Conservation (phyloP, 2,113 vertebrate species). For the Gambusia affinis region DNA sequence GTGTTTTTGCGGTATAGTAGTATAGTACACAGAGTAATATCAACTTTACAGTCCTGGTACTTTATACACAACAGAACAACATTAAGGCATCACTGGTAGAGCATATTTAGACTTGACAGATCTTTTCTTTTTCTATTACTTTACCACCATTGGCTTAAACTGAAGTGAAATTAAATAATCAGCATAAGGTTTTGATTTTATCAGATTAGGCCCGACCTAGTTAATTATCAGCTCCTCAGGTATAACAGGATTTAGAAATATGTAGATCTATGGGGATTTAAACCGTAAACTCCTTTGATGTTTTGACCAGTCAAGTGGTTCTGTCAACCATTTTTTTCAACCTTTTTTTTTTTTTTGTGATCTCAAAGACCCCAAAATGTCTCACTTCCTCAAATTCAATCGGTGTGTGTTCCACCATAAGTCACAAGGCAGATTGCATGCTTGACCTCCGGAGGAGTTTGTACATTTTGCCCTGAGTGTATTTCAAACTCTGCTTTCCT, state of each 20-base stretch:
- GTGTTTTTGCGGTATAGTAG: too few relatives aligned
- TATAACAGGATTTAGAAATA: neutral
- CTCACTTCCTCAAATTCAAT: neutral
- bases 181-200: neutral
- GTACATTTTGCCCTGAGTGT: conserved; percentile 53
- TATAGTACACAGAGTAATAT: too few relatives aligned
- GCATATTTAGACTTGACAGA: neutral
- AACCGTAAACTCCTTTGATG: neutral
- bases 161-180: neutral
- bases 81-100: too few relatives aligned
- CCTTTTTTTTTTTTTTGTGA: neutral
- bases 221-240: neutral
- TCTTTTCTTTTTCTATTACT: neutral
- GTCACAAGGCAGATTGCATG: conserved; percentile 41
- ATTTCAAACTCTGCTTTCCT: conserved; percentile 19
- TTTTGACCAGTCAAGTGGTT: too few relatives aligned
- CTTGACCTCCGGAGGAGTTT: conserved; percentile 48
- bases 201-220: too few relatives aligned
- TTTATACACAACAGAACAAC: too few relatives aligned
- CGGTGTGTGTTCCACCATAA: neutral
- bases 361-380: neutral
- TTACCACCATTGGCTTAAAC: neutral
- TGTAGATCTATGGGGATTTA: neutral
- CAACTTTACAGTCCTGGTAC: too few relatives aligned
- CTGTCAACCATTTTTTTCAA: too few relatives aligned